phyloP scores from a whole-genome alignment of 2,797 vertebrate genomes.

The Enteromius fasciolatus region DNA sequence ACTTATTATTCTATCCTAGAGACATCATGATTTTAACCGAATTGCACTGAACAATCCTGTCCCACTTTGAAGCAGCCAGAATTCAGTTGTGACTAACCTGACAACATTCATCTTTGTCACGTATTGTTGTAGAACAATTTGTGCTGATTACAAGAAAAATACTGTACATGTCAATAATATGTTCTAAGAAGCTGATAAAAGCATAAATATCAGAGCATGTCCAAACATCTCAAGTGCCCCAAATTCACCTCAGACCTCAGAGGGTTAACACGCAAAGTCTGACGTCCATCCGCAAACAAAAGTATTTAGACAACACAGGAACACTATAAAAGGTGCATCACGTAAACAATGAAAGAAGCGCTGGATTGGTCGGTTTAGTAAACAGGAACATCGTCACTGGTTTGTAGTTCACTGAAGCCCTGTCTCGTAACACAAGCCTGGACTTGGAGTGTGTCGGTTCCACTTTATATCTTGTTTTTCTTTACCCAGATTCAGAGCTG shows the following conservation, averaged over 20 bases:
- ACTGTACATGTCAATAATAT: no score
- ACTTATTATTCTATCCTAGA: background rate
- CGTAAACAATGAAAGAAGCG: conserved; percentile 26
- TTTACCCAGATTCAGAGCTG: conserved; percentile 16
- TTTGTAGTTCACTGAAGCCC: conserved; percentile 20
- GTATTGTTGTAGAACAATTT: no score
- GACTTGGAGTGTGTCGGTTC: conserved; percentile 47
- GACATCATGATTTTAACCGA: background rate
- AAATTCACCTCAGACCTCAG: no score
- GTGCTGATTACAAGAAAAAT: no score
- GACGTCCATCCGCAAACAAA: conserved; percentile 35
- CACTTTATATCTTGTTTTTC: conserved; percentile 40
- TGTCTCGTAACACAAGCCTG: conserved; percentile 44
- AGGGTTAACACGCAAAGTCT: background rate
- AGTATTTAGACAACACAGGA: conserved; percentile 25
- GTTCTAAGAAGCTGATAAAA: no score
- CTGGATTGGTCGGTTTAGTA: conserved; percentile 37
- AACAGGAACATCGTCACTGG: conserved; percentile 35
- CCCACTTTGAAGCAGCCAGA: conserved; percentile 33
- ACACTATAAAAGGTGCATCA: conserved; percentile 17
- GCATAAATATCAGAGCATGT: no score
- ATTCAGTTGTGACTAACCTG: conserved; percentile 33
- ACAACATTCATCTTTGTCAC: background rate
- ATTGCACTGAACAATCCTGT: conserved; percentile 11
- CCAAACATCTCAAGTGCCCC: no score